Evolutionary conservation across 2,113 vertebrate genomes (phyloP).

Genomic region (Crotalus tigris): DNA sequence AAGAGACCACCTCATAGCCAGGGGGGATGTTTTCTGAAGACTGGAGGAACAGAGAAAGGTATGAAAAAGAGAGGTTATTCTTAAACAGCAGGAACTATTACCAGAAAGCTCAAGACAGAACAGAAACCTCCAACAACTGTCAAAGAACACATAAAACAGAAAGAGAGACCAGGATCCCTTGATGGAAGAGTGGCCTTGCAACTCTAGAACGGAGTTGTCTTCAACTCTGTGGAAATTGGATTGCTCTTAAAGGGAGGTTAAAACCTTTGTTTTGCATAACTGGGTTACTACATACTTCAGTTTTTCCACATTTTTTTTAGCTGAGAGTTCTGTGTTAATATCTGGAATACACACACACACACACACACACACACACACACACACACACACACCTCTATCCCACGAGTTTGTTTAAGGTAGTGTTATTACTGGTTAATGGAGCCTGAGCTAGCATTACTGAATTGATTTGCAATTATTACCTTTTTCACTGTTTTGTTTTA

Average conservation of each 20-base stretch:
- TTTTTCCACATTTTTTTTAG: not conserved
- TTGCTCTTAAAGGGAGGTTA: not conserved
- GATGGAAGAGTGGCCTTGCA: not conserved
- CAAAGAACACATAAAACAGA: not conserved
- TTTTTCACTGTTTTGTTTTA: not conserved
- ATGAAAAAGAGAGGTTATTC: not conserved
- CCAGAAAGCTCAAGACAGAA: not conserved
- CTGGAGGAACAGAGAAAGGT: conserved; percentile 61
- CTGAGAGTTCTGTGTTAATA: not conserved
- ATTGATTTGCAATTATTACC: not conserved
- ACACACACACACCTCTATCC: not conserved
- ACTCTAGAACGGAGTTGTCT: not conserved
- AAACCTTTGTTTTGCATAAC: not conserved
- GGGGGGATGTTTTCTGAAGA: conserved; percentile 92
- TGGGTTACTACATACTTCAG: not conserved
- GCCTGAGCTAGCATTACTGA: not conserved
- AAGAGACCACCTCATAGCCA: conserved; percentile 91
- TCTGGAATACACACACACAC: not conserved
- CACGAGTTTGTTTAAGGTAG: not conserved
- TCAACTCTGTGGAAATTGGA: not conserved
- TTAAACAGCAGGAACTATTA: not conserved
- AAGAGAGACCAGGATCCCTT: not conserved
- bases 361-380: not conserved
- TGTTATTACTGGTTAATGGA: not conserved
- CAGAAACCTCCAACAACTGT: not conserved